A percentile compares a stretch with the other conserved stretches of the same genome.
Conservation (phyloP, 2,113 vertebrate genomes). For the Aramus guarauna region DNA sequence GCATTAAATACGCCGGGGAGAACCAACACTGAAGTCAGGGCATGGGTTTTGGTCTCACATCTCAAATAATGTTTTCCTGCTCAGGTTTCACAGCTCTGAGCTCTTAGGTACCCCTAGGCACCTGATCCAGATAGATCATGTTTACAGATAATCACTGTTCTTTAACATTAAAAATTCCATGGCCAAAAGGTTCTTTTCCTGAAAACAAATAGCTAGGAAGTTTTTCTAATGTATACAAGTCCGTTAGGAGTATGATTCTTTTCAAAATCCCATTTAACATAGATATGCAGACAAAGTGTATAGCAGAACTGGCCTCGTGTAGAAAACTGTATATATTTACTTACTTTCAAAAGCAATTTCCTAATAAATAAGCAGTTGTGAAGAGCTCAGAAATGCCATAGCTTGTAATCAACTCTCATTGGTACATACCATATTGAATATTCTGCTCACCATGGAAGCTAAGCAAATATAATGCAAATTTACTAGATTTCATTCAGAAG, state of each 20-base stretch:
- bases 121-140: neutral
- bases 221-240: neutral
- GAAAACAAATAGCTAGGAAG: neutral
- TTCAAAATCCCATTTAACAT: neutral
- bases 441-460: neutral
- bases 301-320: neutral
- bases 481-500: neutral
- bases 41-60: neutral
- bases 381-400: neutral
- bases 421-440: neutral
- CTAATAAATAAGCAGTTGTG: neutral
- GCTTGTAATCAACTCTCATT: neutral
- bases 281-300: neutral
- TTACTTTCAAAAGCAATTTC: neutral
- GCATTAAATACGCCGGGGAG: neutral
- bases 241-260: neutral
- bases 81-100: neutral
- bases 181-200: neutral
- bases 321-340: neutral
- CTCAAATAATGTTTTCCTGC: neutral
- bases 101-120: neutral
- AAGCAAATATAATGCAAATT: constrained; percentile 18
- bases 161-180: neutral
- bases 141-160: neutral
- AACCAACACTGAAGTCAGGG: neutral